phyloP scores from a whole-genome alignment of 1,140 invertebrate genomes.

The Drosophila bocqueti region DNA sequence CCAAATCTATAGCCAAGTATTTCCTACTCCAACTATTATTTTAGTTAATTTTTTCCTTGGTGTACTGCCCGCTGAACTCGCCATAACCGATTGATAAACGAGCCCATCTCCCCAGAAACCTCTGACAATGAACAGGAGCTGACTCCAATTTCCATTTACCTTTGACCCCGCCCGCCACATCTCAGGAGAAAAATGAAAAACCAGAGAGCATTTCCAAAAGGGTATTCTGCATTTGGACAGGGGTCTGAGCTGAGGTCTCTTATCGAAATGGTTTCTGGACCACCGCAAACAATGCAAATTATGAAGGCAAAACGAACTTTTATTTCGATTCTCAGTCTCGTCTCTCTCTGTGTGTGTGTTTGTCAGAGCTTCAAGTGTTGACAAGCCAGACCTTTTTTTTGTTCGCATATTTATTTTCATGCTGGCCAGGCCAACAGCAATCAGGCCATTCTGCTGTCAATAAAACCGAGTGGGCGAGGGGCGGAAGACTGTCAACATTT shows the following conservation, averaged over 20 bases:
- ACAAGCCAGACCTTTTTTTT: slow-evolving; percentile 39
- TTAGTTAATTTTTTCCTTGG: not conserved
- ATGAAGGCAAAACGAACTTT: slow-evolving; percentile 71
- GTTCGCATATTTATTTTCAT: slow-evolving; percentile 20
- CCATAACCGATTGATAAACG: slow-evolving; percentile 33
- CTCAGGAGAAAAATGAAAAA: slow-evolving; percentile 13
- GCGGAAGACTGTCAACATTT: slow-evolving; percentile 67
- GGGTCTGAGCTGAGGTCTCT: slow-evolving; percentile 22
- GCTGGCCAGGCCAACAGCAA: slow-evolving; percentile 65
- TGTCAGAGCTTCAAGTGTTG: slow-evolving; percentile 57
- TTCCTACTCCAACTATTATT: not conserved
- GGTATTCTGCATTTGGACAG: slow-evolving; percentile 41
- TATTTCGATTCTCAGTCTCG: slow-evolving; percentile 27
- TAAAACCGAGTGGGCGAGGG: slow-evolving; percentile 54
- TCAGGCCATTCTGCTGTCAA: slow-evolving; percentile 77
- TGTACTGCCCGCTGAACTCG: slow-evolving; percentile 7
- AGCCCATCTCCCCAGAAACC: slow-evolving; percentile 14
- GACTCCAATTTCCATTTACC: slow-evolving; percentile 35
- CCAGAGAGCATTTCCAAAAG: slow-evolving; percentile 24
- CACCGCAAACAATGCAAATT: slow-evolving; percentile 79
- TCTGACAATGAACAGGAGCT: slow-evolving; percentile 20
- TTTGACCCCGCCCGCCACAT: slow-evolving; percentile 7
- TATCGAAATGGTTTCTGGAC: slow-evolving; percentile 60
- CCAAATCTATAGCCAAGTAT: accelerated
- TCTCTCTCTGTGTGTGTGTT: slow-evolving; percentile 8